Conservation (phyloP, 2,113 vertebrate genomes). For the Cryptomyrus ogoouensis region DNA sequence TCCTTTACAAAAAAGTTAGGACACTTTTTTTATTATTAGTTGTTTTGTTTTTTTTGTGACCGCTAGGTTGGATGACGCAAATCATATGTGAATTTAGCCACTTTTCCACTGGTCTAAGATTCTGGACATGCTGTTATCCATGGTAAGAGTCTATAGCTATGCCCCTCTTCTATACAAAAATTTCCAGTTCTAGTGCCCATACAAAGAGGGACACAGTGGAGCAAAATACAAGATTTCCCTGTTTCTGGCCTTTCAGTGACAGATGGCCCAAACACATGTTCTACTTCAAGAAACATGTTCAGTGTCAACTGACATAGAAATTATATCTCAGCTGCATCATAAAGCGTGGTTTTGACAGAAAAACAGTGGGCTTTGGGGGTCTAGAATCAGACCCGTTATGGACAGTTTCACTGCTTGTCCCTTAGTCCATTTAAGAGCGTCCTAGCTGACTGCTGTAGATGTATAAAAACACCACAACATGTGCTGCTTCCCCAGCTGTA, state of each 20-base stretch:
- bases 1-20: neutral
- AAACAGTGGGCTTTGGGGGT: too few species aligned
- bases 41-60: slow-evolving; percentile 15
- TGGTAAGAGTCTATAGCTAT: slow-evolving; percentile 20
- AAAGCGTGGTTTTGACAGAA: too few species aligned
- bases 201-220: too few species aligned
- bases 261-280: neutral
- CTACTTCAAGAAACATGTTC: too few species aligned
- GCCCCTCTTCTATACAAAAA: neutral
- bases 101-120: slow-evolving; percentile 6
- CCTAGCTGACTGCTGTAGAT: neutral
- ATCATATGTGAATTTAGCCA: slow-evolving; percentile 27
- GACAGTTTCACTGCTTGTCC: neutral
- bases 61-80: slow-evolving; percentile 15
- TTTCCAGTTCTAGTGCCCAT: too few species aligned
- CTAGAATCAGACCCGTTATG: too few species aligned
- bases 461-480: neutral
- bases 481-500: neutral
- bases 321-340: too few species aligned
- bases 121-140: slow-evolving; percentile 3
- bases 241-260: neutral
- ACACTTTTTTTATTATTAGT: neutral
- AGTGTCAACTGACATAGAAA: too few species aligned
- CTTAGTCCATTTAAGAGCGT: neutral
- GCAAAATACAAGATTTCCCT: neutral